Evolutionary conservation across 2,113 vertebrate species (phyloP).

Genomic region (Haemorhous mexicanus): DNA sequence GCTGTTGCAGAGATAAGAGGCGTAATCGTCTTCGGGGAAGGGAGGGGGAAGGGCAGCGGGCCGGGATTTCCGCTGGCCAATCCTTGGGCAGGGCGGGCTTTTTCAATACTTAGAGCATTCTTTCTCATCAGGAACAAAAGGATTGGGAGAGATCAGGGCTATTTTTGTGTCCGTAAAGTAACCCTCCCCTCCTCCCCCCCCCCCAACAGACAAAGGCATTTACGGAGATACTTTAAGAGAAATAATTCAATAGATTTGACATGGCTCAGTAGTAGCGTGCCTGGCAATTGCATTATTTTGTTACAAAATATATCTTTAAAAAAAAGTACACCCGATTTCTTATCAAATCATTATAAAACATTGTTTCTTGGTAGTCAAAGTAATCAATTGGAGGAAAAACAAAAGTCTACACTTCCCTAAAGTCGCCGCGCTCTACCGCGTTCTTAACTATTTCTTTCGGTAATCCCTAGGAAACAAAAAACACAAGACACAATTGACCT

Average conservation of each 20-base stretch:
- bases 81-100: conserved; percentile 41
- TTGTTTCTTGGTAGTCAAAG: background rate
- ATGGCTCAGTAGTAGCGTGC: conserved; percentile 39
- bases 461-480: background rate
- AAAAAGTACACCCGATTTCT: background rate
- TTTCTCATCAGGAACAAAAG: background rate
- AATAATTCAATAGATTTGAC: background rate
- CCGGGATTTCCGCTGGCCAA: background rate
- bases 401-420: background rate
- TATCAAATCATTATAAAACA: conserved; percentile 30
- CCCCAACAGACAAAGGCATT: background rate
- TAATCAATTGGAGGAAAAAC: background rate
- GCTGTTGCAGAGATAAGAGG: background rate
- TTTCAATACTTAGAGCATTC: conserved; percentile 6
- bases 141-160: background rate
- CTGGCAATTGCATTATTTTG: background rate
- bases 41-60: background rate
- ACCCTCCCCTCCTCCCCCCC: background rate
- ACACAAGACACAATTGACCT: background rate
- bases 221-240: background rate
- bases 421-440: background rate
- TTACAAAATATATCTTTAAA: conserved; percentile 33
- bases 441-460: background rate
- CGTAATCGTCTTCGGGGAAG: background rate
- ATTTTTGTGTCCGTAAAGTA: background rate